A percentile compares a stretch with the other conserved stretches of the same genome.
Evolutionary conservation across 2,113 vertebrate species (phyloP).

Genomic region (Circaetus gallicus): DNA sequence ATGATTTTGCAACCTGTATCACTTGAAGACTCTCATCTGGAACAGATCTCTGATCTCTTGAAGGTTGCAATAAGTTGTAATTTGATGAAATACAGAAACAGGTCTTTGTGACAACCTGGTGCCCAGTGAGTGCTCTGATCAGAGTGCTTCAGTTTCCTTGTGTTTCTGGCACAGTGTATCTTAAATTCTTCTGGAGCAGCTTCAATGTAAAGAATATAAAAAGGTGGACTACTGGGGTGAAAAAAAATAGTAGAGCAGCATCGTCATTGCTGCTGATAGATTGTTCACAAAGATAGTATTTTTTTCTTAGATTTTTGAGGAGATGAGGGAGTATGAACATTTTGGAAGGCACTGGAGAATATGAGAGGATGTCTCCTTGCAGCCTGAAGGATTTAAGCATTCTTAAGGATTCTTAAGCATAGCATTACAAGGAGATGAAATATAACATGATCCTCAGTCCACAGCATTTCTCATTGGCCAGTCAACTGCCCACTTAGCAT

Average conservation of each 20-base stretch:
- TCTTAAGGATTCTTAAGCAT: background rate
- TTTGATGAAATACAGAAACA: background rate
- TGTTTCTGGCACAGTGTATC: background rate
- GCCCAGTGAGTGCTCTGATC: background rate
- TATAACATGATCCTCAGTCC: background rate
- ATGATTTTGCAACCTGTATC: background rate
- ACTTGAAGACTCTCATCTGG: background rate
- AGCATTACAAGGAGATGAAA: background rate
- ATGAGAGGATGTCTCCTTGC: background rate
- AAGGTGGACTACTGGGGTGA: background rate
- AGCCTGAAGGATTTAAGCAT: background rate
- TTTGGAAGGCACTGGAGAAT: background rate
- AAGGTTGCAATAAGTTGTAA: background rate
- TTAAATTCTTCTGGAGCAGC: background rate
- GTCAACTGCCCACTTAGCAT: background rate
- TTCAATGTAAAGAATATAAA: background rate
- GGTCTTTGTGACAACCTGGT: background rate
- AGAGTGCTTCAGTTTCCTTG: background rate
- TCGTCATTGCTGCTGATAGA: background rate
- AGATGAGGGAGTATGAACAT: background rate
- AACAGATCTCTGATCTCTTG: background rate
- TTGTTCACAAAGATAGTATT: background rate
- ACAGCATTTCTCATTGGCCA: background rate
- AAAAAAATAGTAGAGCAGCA: background rate
- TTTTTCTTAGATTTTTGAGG: background rate